Evolutionary conservation across 2,888 invertebrate species (phyloP).

Genomic region (Brenthis daphne): DNA sequence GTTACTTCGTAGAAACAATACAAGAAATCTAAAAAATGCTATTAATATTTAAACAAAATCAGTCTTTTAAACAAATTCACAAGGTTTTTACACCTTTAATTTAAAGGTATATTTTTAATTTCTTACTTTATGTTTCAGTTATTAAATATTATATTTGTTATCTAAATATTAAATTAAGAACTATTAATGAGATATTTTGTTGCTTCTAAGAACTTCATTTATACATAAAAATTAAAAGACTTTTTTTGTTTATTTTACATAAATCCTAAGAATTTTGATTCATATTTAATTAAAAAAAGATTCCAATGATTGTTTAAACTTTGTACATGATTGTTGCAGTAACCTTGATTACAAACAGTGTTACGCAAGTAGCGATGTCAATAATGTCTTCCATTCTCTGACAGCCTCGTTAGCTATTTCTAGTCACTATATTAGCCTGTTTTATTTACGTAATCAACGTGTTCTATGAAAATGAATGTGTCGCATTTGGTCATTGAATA

Average conservation of each 20-base stretch:
- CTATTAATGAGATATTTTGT: no score
- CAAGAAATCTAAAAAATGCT: no score
- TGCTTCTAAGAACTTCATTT: no score
- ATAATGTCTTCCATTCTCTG: slow-evolving; percentile 34
- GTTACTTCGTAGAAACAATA: no score
- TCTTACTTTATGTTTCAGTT: no score
- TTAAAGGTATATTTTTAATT: no score
- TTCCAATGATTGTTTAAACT: slow-evolving; percentile 14
- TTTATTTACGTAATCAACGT: slow-evolving; percentile 17
- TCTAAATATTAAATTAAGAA: no score
- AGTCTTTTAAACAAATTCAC: no score
- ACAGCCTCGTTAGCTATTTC: slow-evolving; percentile 27
- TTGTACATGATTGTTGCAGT: slow-evolving; percentile 30
- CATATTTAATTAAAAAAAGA: slow-evolving; percentile 12
- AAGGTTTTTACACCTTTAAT: no score
- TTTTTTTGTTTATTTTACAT: not conserved
- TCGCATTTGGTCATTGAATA: slow-evolving; percentile 14
- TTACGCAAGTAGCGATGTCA: slow-evolving; percentile 33
- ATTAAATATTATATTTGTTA: no score
- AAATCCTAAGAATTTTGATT: slow-evolving; percentile 7
- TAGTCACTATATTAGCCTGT: slow-evolving; percentile 25
- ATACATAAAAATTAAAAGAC: no score
- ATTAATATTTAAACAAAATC: no score
- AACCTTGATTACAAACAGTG: slow-evolving; percentile 32
- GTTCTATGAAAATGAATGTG: slow-evolving; percentile 20